phyloP scores from a whole-genome alignment of 2,888 invertebrate genomes.

The Podabrus alpinus region DNA sequence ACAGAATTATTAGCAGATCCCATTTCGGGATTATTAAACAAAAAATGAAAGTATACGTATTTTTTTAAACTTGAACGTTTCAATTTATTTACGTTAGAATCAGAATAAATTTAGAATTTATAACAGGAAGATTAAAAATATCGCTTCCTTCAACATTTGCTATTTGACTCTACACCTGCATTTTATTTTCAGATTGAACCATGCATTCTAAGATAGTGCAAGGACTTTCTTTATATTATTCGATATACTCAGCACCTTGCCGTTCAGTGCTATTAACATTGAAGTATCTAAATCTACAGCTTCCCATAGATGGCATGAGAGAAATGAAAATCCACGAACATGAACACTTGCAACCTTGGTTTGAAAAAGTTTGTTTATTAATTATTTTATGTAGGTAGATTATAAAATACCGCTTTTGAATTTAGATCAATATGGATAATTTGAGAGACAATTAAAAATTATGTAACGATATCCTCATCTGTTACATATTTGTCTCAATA shows the following conservation, averaged over 20 bases:
- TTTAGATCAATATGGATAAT: background rate
- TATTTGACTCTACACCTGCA: constrained; percentile 6
- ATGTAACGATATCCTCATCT: too few relatives aligned
- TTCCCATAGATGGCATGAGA: constrained; percentile 6
- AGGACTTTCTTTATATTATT: constrained; percentile 18
- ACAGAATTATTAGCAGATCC: too few relatives aligned
- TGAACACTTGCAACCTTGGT: constrained; percentile 22
- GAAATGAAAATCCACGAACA: constrained; percentile 11
- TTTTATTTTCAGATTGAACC: constrained; percentile 16
- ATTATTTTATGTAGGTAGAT: background rate
- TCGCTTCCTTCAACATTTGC: background rate
- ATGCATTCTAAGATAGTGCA: constrained; percentile 14
- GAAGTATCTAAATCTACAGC: constrained; percentile 11
- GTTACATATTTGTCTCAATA: too few relatives aligned
- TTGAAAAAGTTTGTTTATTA: constrained; percentile 17
- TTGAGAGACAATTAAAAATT: too few relatives aligned
- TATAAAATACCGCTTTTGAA: background rate
- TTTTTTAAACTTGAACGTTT: background rate
- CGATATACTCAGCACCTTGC: constrained; percentile 22
- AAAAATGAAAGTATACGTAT: background rate
- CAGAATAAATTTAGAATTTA: background rate
- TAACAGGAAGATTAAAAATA: background rate
- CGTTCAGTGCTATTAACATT: constrained; percentile 21
- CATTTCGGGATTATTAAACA: background rate
- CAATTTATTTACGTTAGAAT: background rate